Conservation (phyloP, 2,888 invertebrate genomes). For the Nymphalis urticae region DNA sequence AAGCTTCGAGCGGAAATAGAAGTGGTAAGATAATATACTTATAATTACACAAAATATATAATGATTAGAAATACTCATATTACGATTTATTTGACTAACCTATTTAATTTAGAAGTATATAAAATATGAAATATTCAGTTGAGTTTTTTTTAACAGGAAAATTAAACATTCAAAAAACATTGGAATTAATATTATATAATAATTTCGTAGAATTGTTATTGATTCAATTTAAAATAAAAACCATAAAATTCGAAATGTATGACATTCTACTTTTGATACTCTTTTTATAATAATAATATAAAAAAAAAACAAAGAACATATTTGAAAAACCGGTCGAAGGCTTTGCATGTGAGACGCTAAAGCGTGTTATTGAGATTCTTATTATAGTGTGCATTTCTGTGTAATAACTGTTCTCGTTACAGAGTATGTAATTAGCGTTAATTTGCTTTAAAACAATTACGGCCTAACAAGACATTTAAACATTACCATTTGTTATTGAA, state of each 20-base stretch:
- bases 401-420: slow-evolving; percentile 11
- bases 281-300: background rate
- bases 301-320: background rate
- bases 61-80: too few species aligned
- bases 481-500: background rate
- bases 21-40: slow-evolving; percentile 52
- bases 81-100: too few species aligned
- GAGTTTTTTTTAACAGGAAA: too few species aligned
- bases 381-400: slow-evolving; percentile 3
- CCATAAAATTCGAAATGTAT: too few species aligned
- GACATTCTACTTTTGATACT: background rate
- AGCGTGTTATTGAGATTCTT: background rate
- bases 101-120: too few species aligned
- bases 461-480: slow-evolving; percentile 1
- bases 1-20: slow-evolving; percentile 56
- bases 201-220: too few species aligned
- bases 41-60: too few species aligned
- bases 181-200: too few species aligned
- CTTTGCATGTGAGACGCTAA: background rate
- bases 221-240: too few species aligned
- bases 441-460: slow-evolving; percentile 10
- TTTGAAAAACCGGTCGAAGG: slow-evolving; percentile 4
- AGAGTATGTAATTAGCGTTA: slow-evolving; percentile 1
- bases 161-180: too few species aligned
- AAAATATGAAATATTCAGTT: too few species aligned